Base-by-base conservation (phyloP, 2,888 invertebrate genomes). In the Cheilosia scutellata region DNA sequence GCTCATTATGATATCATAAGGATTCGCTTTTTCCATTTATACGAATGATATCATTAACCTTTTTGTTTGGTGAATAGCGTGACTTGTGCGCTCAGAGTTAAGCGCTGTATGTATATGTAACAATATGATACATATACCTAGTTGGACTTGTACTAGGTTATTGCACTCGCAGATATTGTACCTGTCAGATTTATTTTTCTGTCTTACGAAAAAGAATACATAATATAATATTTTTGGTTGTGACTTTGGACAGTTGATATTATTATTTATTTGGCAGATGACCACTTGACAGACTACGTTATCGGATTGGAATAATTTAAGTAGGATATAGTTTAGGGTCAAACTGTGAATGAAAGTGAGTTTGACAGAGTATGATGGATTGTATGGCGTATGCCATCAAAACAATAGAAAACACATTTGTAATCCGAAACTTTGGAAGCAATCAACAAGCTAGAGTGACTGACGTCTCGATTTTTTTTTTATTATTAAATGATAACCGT, bases 31-130 rank as follows among this genome's bases (percentile, higher is more conserved):
- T 66, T 68, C 53, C 62, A 82, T 72, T 78, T 74, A 63, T 79
- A 63, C 68, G 16, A 68, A 78, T 83, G 83, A 78, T 83, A 83
- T 83, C 83, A 74, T 83, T 83, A 83, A 74, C 83, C 78, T 55
- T 74, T 83, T 83, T 72, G 62, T 78, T 42, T 16, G 44, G 53
- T 16, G 66, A 66, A 78, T 66, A 78, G 71, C 65, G 72, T 60
- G 47, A 55, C 62, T 51, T 63, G 40, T 29, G 55, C 27, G 40
- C 20, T 27, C 37, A 51, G 63, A 29, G 42, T 76, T 70, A n/a
- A 29, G 47, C 29, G 11, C 27, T n/a, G 16, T 16, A 7, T 16
- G 9, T 51, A 11, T 11, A 2, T 51, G 25, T 9, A 7, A n/a
- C 44, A n/a, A 16, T 4, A 5, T 27, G 1, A 2, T 7, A 51